phyloP scores from a whole-genome alignment of 2,888 invertebrate genomes.

The Acanthosepion esculentum region DNA sequence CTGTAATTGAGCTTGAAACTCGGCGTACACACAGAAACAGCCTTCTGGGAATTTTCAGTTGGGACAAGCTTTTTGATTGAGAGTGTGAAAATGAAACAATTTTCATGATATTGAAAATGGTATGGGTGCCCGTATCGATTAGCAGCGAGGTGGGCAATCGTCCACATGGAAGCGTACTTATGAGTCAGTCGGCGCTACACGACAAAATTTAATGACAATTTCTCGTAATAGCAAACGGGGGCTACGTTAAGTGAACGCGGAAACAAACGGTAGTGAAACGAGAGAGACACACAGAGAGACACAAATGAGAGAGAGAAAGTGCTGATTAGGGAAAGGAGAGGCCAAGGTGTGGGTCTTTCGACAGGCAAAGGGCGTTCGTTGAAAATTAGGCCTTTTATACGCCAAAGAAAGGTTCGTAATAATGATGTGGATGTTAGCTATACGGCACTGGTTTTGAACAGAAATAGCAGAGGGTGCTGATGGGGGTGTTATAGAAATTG shows the following conservation, averaged over 20 bases:
- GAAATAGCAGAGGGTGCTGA: neutral
- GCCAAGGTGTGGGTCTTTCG: neutral
- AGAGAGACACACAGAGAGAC: neutral
- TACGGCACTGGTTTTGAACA: neutral
- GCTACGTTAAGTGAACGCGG: too few relatives aligned
- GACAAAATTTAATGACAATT: slow-evolving; percentile 8
- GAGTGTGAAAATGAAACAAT: neutral
- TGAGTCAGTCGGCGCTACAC: neutral
- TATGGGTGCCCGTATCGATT: neutral
- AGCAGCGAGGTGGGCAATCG: neutral
- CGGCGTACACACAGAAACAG: too few relatives aligned
- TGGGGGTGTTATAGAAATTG: neutral
- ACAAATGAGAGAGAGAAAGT: neutral
- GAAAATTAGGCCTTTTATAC: neutral
- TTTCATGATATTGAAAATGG: neutral
- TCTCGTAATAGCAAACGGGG: neutral
- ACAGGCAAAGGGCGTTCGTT: slow-evolving; percentile 21
- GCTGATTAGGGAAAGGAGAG: neutral
- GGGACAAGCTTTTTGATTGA: neutral
- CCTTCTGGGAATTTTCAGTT: too few relatives aligned
- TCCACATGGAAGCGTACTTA: neutral
- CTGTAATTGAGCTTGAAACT: too few relatives aligned
- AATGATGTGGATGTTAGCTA: neutral
- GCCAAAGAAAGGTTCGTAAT: neutral
- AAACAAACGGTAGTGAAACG: too few relatives aligned